Base-by-base conservation (phyloP, 1,140 invertebrate genomes). In the Hypsibius dujardini region DNA sequence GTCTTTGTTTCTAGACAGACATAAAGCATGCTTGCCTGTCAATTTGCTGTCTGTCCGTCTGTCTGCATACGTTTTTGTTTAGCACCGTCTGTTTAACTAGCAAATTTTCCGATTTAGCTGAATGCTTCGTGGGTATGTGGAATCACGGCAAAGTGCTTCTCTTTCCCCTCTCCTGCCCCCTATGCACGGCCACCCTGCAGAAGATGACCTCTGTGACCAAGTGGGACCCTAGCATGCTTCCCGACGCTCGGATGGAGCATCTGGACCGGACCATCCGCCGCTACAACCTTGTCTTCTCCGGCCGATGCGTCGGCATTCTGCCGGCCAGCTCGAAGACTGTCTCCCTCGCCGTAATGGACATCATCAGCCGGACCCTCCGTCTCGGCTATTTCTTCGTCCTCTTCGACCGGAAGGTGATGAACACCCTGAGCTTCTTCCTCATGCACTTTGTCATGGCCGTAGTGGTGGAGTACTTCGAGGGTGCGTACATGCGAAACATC, bases 361-460 rank as follows among this genome's bases (percentile, higher is more conserved):
- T 7, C n/a, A n/a, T 56, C 50, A 56, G 50, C 50, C 50, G 50
- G 50, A 7, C n/a, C 7, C n/a, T 56, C 7, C 50, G 50, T 7
- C 50, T 56, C 50, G 50, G 50, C 50, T 56, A 56, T n/a, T 56
- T 56, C n/a, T 56, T 56, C 50, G 50, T 56, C 7, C 7, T 56
- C 7, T 56, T 56, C 50, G 50, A 56, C 50, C 50, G 50, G n/a
- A 56, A 56, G n/a, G n/a, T 56, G 50, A 56, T 56, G 50, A 56
- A 56, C 50, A 56, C 50, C n/a, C 7, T 56, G 7, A 56, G 7
- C 50, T 56, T 56, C 50, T 56, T 56, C n/a, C 7, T 56, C n/a
- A 7, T 56, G 50, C 50, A 56, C n/a, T 56, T 56, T n/a, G n/a
- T 56, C 50, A 56, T 56, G 7, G 50, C 50, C 7, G 50, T 56